Percentiles rank a stretch among this genome's conserved stretches.
Conservation (phyloP, 2,797 vertebrate genomes). For the Denticeps clupeoides region DNA sequence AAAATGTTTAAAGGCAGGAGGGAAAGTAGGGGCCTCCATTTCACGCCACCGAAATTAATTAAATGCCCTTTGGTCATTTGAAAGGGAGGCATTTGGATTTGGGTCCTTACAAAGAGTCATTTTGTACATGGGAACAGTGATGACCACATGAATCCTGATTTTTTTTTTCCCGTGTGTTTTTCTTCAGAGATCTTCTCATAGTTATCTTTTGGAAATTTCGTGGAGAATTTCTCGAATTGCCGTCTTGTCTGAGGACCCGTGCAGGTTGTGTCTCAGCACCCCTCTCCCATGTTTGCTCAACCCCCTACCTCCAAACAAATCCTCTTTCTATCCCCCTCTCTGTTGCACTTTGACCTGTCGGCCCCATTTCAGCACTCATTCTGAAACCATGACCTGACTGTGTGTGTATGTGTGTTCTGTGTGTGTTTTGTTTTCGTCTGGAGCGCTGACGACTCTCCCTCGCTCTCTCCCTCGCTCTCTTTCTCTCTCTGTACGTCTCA, state of each 20-base stretch:
- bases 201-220: too few species aligned
- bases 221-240: too few species aligned
- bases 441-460: background rate
- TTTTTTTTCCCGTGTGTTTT: background rate
- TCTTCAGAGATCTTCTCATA: too few species aligned
- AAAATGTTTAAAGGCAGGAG: background rate
- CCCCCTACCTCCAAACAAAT: constrained; percentile 63
- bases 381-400: background rate
- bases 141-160: too few species aligned
- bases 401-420: background rate
- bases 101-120: too few species aligned
- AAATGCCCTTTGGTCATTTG: too few species aligned
- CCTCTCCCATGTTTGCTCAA: constrained; percentile 47
- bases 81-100: too few species aligned
- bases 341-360: constrained; percentile 9
- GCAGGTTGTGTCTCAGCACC: background rate
- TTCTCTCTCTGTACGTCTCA: background rate
- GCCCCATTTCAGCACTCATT: background rate
- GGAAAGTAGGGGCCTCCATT: too few species aligned
- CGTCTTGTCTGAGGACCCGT: too few species aligned
- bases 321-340: constrained; percentile 37
- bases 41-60: too few species aligned
- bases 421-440: background rate
- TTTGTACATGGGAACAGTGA: too few species aligned
- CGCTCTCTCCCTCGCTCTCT: background rate